These are phyloP conservation scores for Aphaenogaster floridana DNA, from an alignment of 1,140 invertebrate genomes.

Conservation along the genomic window DNA sequence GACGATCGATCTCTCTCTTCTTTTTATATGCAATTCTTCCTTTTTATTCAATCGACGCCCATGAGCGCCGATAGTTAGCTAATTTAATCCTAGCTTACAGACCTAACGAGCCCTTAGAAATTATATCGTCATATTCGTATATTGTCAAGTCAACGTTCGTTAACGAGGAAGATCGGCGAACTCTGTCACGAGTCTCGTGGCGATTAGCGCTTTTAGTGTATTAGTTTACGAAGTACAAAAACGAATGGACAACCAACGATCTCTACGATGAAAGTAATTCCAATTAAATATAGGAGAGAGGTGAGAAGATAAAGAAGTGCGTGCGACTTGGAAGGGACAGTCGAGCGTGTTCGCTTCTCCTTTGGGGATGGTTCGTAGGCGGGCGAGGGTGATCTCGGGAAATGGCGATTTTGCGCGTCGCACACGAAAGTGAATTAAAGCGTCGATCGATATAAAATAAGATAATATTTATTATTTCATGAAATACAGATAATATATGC, in stretches of 20 bases:
- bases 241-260: slow-evolving; percentile 41
- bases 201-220: slow-evolving; percentile 41
- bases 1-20: not conserved
- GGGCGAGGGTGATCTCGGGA: not conserved
- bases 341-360: slow-evolving; percentile 63
- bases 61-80: not conserved
- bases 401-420: slow-evolving; percentile 11
- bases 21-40: not conserved
- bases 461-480: slow-evolving; percentile 78
- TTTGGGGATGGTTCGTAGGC: slow-evolving; percentile 35
- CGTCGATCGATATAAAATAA: slow-evolving; percentile 75
- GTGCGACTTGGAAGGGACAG: slow-evolving; percentile 13
- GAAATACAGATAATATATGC: slow-evolving; percentile 75
- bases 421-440: slow-evolving; percentile 69
- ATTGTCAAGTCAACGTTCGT: slow-evolving; percentile 25
- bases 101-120: not conserved
- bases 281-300: slow-evolving; percentile 55
- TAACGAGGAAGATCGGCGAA: slow-evolving; percentile 37
- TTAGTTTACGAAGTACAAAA: slow-evolving; percentile 63
- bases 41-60: not conserved
- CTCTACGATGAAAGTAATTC: slow-evolving; percentile 56
- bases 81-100: not conserved
- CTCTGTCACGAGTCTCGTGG: slow-evolving; percentile 1
- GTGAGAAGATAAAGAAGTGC: slow-evolving; percentile 10
- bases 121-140: not conserved